Base-by-base conservation (phyloP, 1,140 invertebrate species). In the Idris sp. region DNA sequence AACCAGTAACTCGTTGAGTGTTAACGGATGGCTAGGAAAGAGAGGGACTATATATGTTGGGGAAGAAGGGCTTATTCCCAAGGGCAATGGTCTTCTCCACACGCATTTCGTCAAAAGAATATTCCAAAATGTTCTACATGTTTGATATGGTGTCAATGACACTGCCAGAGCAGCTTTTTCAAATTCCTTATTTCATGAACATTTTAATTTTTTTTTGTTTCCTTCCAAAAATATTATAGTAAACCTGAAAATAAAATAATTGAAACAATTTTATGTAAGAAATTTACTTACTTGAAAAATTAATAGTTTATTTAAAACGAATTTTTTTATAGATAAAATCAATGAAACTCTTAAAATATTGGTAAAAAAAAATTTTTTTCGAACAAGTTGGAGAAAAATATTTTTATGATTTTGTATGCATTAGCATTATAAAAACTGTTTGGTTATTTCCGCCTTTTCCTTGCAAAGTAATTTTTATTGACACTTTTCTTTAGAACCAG, bases 21-120 rank as follows among this genome's bases (percentile, higher is more conserved):
- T 77, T 79, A 74, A 72, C 77, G 79, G 82, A 80, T 84, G 83
- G 80, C 78, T 81, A 72, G 79, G 78, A 82, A 79, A 81, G 81
- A 80, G 67, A 78, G 68, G 74, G 44, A 73, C 64, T 26, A 69
- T 54, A n/a, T n/a, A 56, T 10, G 69, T 38, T 56, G 49, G 64
- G 75, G 59, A 69, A 76, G 58, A 76, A 72, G 74, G 62, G 65
- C 74, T 64, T 18, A 62, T 76, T 76, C 68, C 68, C 74, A 76
- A 76, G 62, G 62, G 74, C 67, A 67, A 71, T 41, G 61, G 61
- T 69, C 64, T 69, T 65, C 62, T 44, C 51, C 53, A 26, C n/a
- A n/a, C 11, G 36, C 43, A 56, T 56, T 59, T 49, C 73, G 68
- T 73, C 62, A 76, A 76, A 76, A 72, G 68, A 73, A 77, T 77